phyloP scores from a whole-genome alignment of 2,888 invertebrate genomes.

The Pheosia gnoma region DNA sequence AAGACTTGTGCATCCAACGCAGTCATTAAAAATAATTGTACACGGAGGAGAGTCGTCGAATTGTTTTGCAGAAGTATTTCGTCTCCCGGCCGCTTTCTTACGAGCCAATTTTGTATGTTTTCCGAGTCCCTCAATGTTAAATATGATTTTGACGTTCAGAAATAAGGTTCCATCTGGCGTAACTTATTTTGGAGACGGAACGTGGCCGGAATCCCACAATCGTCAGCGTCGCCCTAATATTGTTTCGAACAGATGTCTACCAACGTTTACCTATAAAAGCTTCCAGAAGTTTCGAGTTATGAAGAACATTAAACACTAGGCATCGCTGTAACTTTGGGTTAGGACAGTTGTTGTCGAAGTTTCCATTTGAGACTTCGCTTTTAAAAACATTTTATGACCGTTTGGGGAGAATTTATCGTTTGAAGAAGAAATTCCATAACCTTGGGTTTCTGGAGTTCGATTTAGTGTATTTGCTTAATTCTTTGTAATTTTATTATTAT shows the following conservation, averaged over 20 bases:
- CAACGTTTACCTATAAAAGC: slow-evolving; percentile 42
- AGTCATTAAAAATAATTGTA: too few species aligned
- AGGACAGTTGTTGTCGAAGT: slow-evolving; percentile 32
- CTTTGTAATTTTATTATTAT: too few species aligned
- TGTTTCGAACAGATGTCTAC: slow-evolving; percentile 47
- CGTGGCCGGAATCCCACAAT: slow-evolving; percentile 26
- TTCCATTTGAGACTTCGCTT: slow-evolving; percentile 7
- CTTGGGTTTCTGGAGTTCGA: too few species aligned
- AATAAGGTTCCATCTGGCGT: slow-evolving; percentile 25
- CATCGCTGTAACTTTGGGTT: slow-evolving; percentile 23
- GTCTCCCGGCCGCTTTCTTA: too few species aligned
- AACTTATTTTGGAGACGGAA: slow-evolving; percentile 31
- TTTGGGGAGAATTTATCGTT: background rate
- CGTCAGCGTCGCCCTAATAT: slow-evolving; percentile 30
- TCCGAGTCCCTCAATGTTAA: background rate
- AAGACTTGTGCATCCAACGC: too few species aligned
- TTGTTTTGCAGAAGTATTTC: too few species aligned
- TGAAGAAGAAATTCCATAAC: background rate
- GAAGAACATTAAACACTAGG: slow-evolving; percentile 34
- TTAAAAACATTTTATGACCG: background rate
- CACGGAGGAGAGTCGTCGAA: too few species aligned
- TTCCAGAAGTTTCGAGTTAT: slow-evolving; percentile 39
- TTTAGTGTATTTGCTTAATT: too few species aligned
- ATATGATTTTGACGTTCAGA: slow-evolving; percentile 19
- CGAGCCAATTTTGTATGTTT: background rate